Evolutionary conservation across 2,797 vertebrate genomes (phyloP), one percentile per base, ranked within the genome.

Genomic region (Schizopygopsis pylzovi): DNA sequence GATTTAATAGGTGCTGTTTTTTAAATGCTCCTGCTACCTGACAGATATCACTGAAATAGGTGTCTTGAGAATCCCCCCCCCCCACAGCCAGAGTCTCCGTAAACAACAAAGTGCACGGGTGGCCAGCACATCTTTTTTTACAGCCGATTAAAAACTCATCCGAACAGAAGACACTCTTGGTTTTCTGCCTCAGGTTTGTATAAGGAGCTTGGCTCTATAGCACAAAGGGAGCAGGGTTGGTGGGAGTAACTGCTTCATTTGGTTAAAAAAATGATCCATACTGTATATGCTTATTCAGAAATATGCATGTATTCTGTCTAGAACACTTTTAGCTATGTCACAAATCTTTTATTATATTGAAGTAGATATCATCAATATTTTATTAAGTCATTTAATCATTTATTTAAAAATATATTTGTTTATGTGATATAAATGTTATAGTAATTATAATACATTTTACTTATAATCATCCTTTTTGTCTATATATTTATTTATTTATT

Each of bases 1-100:
- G 54, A 41, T 81, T 71, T 81, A 70, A 70, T 41, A 41, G 28
- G 70, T 47, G 71, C 43, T 82, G 20, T 82, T 63, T 49, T 56
- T 54, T 3, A 39, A 22, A 49, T 52, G 1, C 18, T 16, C 10
- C 43, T 25, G 25, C 56, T 25, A 5, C 43, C 43, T 83, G 54
- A 63, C 81, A 63, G 59, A 37, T 75, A 63, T 73, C 47, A 37
- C 73, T 54, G 28, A 54, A 76, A 54, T 54, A 76, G 28, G 73
- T 37, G 28, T 76, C 73, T 4, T 28, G 68, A 33, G 49, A 81
- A 41, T 54, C 56, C 67, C 39, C 33, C 33, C 33, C 33, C 33
- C 67, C 18, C 11, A 81, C 20, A 6, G 79, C 49, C 15, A 56
- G 37, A 67, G 9, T 15, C 5, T 59, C 11, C 43, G n/a, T 81